Conservation (phyloP, 2,797 vertebrate species). For the Falco rusticolus region DNA sequence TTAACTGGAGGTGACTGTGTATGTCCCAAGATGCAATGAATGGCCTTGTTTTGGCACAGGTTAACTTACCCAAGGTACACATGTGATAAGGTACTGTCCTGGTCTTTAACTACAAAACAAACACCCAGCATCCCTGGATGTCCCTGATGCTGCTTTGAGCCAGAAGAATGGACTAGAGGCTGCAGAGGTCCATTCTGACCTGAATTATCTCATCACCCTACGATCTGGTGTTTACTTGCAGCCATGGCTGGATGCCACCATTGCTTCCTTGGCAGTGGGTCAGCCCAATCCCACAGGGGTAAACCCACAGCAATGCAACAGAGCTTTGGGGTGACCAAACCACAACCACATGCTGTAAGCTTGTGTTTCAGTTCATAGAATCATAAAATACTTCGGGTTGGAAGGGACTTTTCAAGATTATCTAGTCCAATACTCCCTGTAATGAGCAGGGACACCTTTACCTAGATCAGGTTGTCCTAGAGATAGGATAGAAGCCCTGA, state of each 20-base stretch:
- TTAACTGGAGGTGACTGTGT: background rate
- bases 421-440: no score
- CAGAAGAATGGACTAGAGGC: background rate
- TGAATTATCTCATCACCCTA: background rate
- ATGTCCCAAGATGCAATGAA: background rate
- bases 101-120: background rate
- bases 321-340: background rate
- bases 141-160: background rate
- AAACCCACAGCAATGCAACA: background rate
- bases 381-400: no score
- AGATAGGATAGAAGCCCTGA: conserved; percentile 90
- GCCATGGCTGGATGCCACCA: background rate
- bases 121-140: background rate
- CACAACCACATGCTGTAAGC: no score
- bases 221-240: background rate
- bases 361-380: no score
- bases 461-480: no score
- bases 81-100: background rate
- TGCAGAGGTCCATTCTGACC: background rate
- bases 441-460: no score
- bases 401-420: no score
- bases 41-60: background rate
- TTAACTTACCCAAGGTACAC: no score
- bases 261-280: background rate
- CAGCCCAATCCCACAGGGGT: background rate